Evolutionary conservation across 2,797 vertebrate species (phyloP), one percentile per base, ranked within the genome.

Genomic region (Vultur gryphus): DNA sequence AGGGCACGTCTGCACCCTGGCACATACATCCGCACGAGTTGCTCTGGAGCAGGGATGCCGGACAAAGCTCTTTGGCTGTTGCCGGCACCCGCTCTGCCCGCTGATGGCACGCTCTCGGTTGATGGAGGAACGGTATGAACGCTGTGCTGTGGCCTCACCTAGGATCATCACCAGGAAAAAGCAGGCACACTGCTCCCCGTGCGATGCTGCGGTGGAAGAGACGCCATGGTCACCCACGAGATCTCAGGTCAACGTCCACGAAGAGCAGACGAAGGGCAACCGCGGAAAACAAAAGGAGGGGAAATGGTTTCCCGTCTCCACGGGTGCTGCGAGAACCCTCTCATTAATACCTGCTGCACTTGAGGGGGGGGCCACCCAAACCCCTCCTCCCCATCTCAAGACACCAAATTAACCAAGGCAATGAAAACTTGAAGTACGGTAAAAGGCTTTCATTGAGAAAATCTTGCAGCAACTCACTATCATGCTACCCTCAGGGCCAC

Each of bases 131-230:
- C 1, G 0, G 20, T 15, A 31, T 3, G 14, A 43, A 46, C 11
- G 15, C 10, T 12, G 4, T 52, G 20, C 44, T 23, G 39, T 8
- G 17, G 29, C 4, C 72, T 29, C 39, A 73, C 29, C 25, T 52
- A 48, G 33, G 39, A 26, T 29, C 58, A 66, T 20, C 69, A 37
- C 20, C 54, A 55, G 58, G 23, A 71, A 28, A 83, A 70, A 14
- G 11, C 35, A 54, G 1, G 28, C 16, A 35, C 7, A 3, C 51
- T 26, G 29, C 29, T 81, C 14, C 43, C 49, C 1, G 0, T 6
- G 35, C 16, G 35, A 54, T 19, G 44, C 33, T 39, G n/a, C 2
- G 8, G 43, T 44, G 10, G 29, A 82, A 57, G 16, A 67, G 59
- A 59, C 44, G 65, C 37, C 24, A 19, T 0, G 5, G 37, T 43